These are phyloP conservation scores for Isoperla grammatica DNA, from an alignment of 2,888 invertebrate species.

Conservation along the genomic window DNA sequence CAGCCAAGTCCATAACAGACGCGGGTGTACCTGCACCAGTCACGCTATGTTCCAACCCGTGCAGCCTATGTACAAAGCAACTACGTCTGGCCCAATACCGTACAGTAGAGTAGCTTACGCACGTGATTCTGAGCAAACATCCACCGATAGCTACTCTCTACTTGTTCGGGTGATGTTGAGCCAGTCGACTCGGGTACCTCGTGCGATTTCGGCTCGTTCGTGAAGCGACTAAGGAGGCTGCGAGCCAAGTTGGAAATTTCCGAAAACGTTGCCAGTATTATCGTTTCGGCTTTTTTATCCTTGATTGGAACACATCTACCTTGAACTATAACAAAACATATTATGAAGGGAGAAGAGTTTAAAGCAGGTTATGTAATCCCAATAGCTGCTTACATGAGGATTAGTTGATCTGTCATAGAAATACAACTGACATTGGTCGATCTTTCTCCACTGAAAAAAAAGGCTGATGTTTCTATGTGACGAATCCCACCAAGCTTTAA, in stretches of 20 bases:
- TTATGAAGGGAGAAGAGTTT: too few relatives aligned
- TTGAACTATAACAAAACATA: constrained; percentile 11
- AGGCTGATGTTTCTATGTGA: too few relatives aligned
- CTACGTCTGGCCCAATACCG: too few relatives aligned
- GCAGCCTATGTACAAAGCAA: too few relatives aligned
- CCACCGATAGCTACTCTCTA: constrained; percentile 8
- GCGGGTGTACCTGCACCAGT: too few relatives aligned
- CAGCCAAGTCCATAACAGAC: too few relatives aligned
- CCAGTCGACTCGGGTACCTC: not conserved
- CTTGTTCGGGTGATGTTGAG: not conserved
- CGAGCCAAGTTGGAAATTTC: constrained; percentile 1
- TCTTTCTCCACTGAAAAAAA: too few relatives aligned
- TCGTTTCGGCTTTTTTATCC: constrained; percentile 4
- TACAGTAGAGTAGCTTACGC: not conserved
- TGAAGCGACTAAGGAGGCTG: not conserved
- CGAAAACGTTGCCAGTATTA: constrained; percentile 5
- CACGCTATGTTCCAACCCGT: too few relatives aligned
- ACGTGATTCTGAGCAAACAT: constrained; percentile 5
- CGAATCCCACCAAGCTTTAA: too few relatives aligned
- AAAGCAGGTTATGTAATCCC: too few relatives aligned
- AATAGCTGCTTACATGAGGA: too few relatives aligned
- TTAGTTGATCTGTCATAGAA: not conserved
- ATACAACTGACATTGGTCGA: too few relatives aligned
- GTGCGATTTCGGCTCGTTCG: not conserved
- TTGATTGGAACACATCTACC: constrained; percentile 16